A percentile compares a stretch with the other conserved stretches of the same genome.
These are phyloP conservation scores for Onchidella celtica DNA, from an alignment of 2,888 invertebrate genomes.

Conservation along the genomic window DNA sequence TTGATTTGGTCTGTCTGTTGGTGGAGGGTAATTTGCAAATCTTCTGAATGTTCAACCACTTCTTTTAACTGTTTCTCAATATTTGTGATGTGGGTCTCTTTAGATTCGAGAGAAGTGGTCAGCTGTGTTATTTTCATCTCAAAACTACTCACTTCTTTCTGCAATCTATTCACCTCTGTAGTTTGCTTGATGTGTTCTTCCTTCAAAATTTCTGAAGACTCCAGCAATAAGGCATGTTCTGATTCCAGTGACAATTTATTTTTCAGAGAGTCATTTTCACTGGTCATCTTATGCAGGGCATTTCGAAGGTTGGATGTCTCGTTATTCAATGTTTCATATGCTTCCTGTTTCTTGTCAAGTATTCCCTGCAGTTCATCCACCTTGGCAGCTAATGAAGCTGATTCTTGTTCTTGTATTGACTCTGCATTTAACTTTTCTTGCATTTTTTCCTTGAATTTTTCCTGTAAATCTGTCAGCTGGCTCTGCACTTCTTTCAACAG, in stretches of 20 bases:
- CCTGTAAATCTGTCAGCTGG: slow-evolving; percentile 7
- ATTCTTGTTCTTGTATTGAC: not conserved
- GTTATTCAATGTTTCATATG: not conserved
- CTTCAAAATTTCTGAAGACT: not conserved
- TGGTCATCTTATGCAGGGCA: not conserved
- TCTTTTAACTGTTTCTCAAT: slow-evolving; percentile 44
- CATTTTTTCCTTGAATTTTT: not conserved
- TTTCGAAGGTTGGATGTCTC: not conserved
- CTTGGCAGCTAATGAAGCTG: not conserved
- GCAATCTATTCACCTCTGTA: not conserved
- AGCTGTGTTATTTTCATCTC: slow-evolving; percentile 1
- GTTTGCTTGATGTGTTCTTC: not conserved
- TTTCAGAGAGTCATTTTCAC: not conserved
- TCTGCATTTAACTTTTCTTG: not conserved
- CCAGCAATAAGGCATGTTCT: not conserved
- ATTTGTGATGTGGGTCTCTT: slow-evolving; percentile 37
- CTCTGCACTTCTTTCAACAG: not conserved
- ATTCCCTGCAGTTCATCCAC: not conserved
- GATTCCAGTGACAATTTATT: not conserved
- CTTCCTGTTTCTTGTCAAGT: not conserved
- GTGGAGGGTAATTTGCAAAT: slow-evolving; percentile 1
- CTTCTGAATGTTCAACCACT: slow-evolving; percentile 20
- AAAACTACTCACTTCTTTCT: not conserved
- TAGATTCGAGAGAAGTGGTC: not conserved
- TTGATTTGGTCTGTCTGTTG: slow-evolving; percentile 22